Conservation (phyloP, 2,888 invertebrate species). For the Diarsia brunnea region DNA sequence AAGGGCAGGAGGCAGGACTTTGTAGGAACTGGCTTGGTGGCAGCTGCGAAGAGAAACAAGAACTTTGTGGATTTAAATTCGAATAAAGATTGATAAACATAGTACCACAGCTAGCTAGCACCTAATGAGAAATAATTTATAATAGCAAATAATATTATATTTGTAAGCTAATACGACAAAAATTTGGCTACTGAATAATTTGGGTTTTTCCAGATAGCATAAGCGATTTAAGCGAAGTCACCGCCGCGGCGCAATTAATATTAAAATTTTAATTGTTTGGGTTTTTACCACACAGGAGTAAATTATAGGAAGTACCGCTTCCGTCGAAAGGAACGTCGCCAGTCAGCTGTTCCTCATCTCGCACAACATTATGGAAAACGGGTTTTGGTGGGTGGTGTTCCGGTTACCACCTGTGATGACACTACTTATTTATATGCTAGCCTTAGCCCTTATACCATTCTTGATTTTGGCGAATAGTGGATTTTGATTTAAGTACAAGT, state of each 20-base stretch:
- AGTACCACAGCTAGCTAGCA: not conserved
- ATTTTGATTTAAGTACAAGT: not conserved
- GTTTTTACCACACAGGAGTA: conserved; percentile 11
- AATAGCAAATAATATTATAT: not conserved
- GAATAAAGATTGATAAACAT: not conserved
- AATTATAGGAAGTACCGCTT: conserved; percentile 2
- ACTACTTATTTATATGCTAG: not conserved
- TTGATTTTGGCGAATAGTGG: not conserved
- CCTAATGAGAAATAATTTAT: not conserved
- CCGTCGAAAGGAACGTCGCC: not conserved
- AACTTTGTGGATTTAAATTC: not conserved
- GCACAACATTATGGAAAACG: not conserved
- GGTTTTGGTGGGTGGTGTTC: not conserved
- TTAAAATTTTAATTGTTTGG: not conserved
- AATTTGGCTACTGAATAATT: not conserved
- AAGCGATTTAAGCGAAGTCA: not conserved
- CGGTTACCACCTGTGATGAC: too few relatives aligned
- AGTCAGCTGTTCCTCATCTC: conserved; percentile 6
- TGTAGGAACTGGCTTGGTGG: not conserved
- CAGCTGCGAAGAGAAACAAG: not conserved
- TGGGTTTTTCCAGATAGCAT: not conserved
- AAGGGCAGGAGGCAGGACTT: not conserved
- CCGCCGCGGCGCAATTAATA: not conserved
- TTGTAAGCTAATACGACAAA: not conserved
- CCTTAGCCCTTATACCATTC: not conserved